A percentile compares a stretch with the other conserved stretches of the same genome.
These are phyloP conservation scores for Amblyornis subalaris DNA, from an alignment of 2,113 vertebrate genomes.

Conservation along the genomic window DNA sequence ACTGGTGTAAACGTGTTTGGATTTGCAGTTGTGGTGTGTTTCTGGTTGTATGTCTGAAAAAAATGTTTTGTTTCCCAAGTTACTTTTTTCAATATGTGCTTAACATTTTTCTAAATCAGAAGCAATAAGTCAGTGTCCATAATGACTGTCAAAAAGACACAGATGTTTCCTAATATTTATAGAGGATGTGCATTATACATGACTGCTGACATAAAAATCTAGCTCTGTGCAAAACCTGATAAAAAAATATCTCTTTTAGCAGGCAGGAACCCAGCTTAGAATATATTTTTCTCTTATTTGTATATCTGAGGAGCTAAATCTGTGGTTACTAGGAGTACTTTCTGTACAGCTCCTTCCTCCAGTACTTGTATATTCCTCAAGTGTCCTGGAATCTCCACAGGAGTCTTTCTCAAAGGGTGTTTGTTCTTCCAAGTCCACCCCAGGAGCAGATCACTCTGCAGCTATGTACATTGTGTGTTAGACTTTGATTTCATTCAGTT, in stretches of 20 bases:
- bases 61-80: background rate
- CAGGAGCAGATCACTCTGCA: background rate
- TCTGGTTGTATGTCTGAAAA: background rate
- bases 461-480: rapidly evolving
- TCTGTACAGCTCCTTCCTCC: background rate
- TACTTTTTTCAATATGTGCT: background rate
- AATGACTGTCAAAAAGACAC: background rate
- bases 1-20: background rate
- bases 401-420: background rate
- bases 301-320: background rate
- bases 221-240: background rate
- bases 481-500: background rate
- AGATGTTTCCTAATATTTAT: background rate
- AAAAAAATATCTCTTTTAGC: background rate
- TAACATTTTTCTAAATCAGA: background rate
- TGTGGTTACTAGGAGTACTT: background rate
- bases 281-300: background rate
- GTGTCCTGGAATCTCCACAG: background rate
- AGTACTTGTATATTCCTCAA: background rate
- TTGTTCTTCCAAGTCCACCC: background rate
- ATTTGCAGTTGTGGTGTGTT: background rate
- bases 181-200: background rate
- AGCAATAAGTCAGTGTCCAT: background rate
- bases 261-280: background rate
- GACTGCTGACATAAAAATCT: background rate